Conservation (phyloP, 2,797 vertebrate species). For the Brachymystax lenok region DNA sequence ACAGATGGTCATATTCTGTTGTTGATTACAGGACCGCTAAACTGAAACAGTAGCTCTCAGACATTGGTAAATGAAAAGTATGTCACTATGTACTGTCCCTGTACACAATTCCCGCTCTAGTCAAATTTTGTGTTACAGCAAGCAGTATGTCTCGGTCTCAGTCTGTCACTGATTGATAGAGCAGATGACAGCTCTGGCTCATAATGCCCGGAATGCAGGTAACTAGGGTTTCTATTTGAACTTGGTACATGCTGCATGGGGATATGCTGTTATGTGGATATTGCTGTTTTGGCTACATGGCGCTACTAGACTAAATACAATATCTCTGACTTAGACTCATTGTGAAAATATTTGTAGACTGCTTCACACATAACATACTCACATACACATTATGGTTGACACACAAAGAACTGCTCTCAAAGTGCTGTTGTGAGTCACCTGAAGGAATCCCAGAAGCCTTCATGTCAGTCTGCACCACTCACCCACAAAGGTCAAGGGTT, state of each 20-base stretch:
- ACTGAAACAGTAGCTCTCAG: background rate
- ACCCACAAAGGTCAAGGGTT: background rate
- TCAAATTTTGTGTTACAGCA: background rate
- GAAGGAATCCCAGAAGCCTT: slow-evolving; percentile 8
- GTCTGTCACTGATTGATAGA: slow-evolving; percentile 64
- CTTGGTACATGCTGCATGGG: slow-evolving; percentile 54
- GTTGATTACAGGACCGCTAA: background rate
- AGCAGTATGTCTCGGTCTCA: background rate
- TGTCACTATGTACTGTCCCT: background rate
- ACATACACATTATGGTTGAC: background rate
- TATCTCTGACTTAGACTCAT: background rate
- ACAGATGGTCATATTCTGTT: background rate
- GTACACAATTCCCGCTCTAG: background rate
- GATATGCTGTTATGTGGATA: slow-evolving; percentile 43
- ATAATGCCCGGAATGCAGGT: slow-evolving; percentile 57
- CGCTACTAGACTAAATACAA: slow-evolving; percentile 31
- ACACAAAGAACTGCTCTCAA: background rate
- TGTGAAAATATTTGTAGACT: background rate
- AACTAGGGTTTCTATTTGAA: slow-evolving; percentile 61
- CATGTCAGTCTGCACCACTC: slow-evolving; percentile 5
- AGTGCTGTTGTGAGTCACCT: slow-evolving; percentile 4
- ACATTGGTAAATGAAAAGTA: background rate
- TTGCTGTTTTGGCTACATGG: slow-evolving; percentile 17
- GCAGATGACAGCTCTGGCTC: slow-evolving; percentile 19
- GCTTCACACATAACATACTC: background rate